Evolutionary conservation across 2,797 vertebrate genomes (phyloP).

Genomic region (Avahi laniger): DNA sequence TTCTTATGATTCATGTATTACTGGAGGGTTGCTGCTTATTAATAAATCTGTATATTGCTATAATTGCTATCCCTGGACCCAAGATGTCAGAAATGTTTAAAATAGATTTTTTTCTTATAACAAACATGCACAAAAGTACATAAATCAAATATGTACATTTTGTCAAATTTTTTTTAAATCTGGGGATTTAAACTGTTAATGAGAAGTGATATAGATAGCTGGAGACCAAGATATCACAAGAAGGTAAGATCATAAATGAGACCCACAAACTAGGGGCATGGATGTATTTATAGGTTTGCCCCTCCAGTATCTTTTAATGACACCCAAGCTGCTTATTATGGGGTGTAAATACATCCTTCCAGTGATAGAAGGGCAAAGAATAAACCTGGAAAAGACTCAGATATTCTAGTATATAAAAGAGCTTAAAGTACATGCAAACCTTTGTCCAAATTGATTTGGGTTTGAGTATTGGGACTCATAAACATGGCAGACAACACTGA

Average conservation of each 20-base stretch:
- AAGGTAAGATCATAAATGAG: constrained; percentile 15
- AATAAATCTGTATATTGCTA: background rate
- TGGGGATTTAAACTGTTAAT: constrained; percentile 12
- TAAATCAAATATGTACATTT: background rate
- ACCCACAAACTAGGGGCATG: background rate
- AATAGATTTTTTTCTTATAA: constrained; percentile 17
- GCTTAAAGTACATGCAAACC: constrained; percentile 11
- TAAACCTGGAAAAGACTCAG: background rate
- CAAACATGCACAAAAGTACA: constrained; percentile 17
- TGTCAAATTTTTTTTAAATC: background rate
- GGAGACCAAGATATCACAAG: background rate
- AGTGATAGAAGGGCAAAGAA: background rate
- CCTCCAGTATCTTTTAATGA: background rate
- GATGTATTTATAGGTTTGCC: constrained; percentile 1
- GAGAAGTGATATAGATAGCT: background rate
- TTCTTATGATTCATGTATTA: constrained; percentile 32
- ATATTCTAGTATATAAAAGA: background rate
- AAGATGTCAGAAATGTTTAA: constrained; percentile 42
- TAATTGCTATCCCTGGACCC: background rate
- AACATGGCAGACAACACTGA: constrained; percentile 31
- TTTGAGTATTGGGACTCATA: background rate
- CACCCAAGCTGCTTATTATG: background rate
- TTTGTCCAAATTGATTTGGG: background rate
- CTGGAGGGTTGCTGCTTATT: background rate
- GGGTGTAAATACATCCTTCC: background rate